Base-by-base conservation (phyloP, 2,113 vertebrate genomes). In the Raja brachyura region DNA sequence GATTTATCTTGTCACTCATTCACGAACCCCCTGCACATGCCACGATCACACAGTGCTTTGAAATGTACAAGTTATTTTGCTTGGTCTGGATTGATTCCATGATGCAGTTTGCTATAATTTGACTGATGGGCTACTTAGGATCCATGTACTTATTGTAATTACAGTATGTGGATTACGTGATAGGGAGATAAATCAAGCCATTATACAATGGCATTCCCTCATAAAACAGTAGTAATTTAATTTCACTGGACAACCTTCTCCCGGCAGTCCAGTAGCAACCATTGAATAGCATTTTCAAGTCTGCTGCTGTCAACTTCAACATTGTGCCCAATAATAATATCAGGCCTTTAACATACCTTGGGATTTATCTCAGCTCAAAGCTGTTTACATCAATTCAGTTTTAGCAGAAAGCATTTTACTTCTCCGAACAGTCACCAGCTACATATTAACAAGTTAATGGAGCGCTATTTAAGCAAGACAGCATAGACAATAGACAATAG, bases 141-240 rank as follows among this genome's bases (percentile, higher is more conserved):
- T 96, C 95, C 93, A 93, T 96, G 96, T 95, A 95, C 96, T 94
- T 96, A 95, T 96, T 96, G 96, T 97, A 97, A 97, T 97, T 97
- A 97, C 96, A 97, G 96, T 96, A 95, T 96, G 96, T 96, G 96
- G 96, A 96, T 95, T 93, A 93, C 94, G 94, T 94, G 96, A 97
- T 97, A 97, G 97, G 97, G 95, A 96, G 97, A 97, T 98, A 96
- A 98, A 98, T 97, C 97, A 97, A 96, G 95, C 95, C 96, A 96
- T 97, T 96, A 94, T 93, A 95, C 94, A 94, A 95, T 96, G 95
- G 95, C 94, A 94, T 95, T 96, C 95, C 95, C 95, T 96, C 95
- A 94, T 94, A 94, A 95, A 95, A 96, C 95, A 94, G 94, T 96
- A 95, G 96, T 96, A 96, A 97, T 96, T 97, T 96, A 97, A 97